phyloP scores from a whole-genome alignment of 2,888 invertebrate species.

The Aquatica leii region DNA sequence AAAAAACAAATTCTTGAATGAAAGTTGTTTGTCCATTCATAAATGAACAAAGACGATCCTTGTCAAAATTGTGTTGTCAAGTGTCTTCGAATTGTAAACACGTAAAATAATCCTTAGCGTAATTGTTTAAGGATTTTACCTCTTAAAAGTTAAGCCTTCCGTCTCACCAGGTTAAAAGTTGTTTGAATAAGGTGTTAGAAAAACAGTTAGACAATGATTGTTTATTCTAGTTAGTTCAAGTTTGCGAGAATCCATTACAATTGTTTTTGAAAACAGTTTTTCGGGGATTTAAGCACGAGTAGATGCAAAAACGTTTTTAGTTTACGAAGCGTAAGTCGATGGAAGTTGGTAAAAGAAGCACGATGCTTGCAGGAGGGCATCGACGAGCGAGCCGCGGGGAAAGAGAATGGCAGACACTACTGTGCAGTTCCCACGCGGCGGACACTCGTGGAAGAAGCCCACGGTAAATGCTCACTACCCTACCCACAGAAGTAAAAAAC shows the following conservation, averaged over 20 bases:
- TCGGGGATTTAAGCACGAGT: too few species aligned
- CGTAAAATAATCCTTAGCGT: not conserved
- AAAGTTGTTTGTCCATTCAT: conserved; percentile 9
- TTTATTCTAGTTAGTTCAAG: not conserved
- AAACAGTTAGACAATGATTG: conserved; percentile 32
- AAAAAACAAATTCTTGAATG: not conserved
- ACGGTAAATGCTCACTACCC: conserved; percentile 54
- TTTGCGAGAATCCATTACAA: not conserved
- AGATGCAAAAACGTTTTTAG: too few species aligned
- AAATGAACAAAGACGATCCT: not conserved
- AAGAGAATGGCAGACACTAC: conserved; percentile 63
- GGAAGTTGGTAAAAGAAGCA: conserved; percentile 53
- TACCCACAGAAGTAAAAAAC: conserved; percentile 36
- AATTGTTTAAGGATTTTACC: not conserved
- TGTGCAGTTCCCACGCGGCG: conserved; percentile 71
- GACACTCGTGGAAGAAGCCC: conserved; percentile 62
- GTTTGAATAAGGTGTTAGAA: not conserved
- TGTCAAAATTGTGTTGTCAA: conserved; percentile 9
- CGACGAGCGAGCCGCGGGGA: conserved; percentile 50
- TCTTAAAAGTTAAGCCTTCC: conserved; percentile 5
- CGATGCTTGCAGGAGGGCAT: conserved; percentile 51
- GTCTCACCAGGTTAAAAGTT: conserved; percentile 1
- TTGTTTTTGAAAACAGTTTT: too few species aligned
- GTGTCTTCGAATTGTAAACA: not conserved
- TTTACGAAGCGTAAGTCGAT: conserved; percentile 39